These are phyloP conservation scores for Meliscaeva auricollis DNA, from an alignment of 2,888 invertebrate species.

Conservation along the genomic window DNA sequence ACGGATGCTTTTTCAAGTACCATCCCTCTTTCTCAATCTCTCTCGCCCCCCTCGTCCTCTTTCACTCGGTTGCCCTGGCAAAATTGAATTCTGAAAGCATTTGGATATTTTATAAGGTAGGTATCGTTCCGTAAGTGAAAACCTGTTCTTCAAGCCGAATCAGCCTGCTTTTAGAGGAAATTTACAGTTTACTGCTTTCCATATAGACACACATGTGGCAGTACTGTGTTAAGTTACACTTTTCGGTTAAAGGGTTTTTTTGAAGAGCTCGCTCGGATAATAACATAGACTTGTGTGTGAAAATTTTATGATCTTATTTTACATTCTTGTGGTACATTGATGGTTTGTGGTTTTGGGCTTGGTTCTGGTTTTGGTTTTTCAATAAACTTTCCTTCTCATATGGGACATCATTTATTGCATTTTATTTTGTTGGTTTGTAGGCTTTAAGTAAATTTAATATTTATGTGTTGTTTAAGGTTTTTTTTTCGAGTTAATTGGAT, in stretches of 20 bases:
- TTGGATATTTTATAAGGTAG: slow-evolving; percentile 68
- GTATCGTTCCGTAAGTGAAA: slow-evolving; percentile 27
- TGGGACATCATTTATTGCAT: slow-evolving; percentile 11
- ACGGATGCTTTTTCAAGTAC: slow-evolving; percentile 27
- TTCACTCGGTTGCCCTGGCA: neutral
- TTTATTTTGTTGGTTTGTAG: too few species aligned
- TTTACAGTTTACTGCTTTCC: slow-evolving; percentile 36
- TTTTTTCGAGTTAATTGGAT: slow-evolving; percentile 17
- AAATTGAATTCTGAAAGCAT: slow-evolving; percentile 55
- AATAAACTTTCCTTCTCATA: slow-evolving; percentile 24
- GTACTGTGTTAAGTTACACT: slow-evolving; percentile 18
- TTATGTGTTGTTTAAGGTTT: neutral
- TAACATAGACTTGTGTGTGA: slow-evolving; percentile 4
- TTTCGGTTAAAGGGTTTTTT: slow-evolving; percentile 4
- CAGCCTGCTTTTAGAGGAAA: slow-evolving; percentile 17
- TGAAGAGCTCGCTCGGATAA: neutral
- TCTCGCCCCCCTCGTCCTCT: too few species aligned
- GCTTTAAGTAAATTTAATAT: slow-evolving; percentile 15
- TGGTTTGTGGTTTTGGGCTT: slow-evolving; percentile 20
- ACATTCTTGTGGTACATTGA: slow-evolving; percentile 28
- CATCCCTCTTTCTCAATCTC: neutral
- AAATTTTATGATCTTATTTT: slow-evolving; percentile 22
- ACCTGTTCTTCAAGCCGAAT: slow-evolving; percentile 6
- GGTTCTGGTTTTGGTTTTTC: slow-evolving; percentile 18
- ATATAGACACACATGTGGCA: slow-evolving; percentile 31